Evolutionary conservation across 2,113 vertebrate genomes (phyloP).

Genomic region (Tupaia chinensis): DNA sequence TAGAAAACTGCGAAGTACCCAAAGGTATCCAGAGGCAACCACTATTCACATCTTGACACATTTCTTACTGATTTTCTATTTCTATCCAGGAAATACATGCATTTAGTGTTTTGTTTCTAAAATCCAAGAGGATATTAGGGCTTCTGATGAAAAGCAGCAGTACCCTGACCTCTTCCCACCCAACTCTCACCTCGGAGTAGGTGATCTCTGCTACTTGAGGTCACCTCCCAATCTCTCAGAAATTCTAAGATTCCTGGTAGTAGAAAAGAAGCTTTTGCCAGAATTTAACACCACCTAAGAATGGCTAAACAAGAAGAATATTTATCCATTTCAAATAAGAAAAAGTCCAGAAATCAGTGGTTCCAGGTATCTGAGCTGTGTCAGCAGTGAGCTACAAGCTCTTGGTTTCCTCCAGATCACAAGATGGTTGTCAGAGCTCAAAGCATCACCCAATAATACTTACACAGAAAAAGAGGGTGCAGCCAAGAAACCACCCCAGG

Average conservation of each 20-base stretch:
- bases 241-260: neutral
- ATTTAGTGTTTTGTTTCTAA: too few species aligned
- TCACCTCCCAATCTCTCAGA: neutral
- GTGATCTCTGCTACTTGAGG: neutral
- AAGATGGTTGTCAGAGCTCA: neutral
- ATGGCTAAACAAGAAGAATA: neutral
- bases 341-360: neutral
- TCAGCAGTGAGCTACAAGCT: neutral
- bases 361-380: neutral
- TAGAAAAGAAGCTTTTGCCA: constrained; percentile 1
- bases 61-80: neutral
- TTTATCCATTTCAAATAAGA: constrained; percentile 48
- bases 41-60: neutral
- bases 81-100: neutral
- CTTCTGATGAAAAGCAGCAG: neutral
- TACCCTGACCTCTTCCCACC: neutral
- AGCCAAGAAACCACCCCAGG: neutral
- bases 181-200: neutral
- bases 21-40: neutral
- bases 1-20: neutral
- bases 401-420: neutral
- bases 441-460: neutral
- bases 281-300: neutral
- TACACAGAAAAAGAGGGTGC: neutral
- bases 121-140: neutral